phyloP scores from a whole-genome alignment of 1,140 invertebrate genomes.

The Zophobas atratus region DNA sequence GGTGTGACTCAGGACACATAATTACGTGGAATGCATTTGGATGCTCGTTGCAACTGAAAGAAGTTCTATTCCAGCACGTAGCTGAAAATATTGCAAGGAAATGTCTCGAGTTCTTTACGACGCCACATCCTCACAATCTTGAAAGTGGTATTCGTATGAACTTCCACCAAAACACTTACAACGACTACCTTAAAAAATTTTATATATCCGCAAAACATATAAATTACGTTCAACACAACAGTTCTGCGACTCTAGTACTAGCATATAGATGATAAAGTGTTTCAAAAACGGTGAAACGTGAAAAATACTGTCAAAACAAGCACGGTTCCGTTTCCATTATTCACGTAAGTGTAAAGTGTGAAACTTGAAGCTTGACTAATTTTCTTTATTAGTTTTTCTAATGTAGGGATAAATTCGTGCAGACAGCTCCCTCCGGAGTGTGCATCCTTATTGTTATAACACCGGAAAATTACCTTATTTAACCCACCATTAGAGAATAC shows the following conservation, averaged over 20 bases:
- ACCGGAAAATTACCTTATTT: constrained; percentile 21
- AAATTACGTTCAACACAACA: constrained; percentile 31
- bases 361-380: constrained; percentile 16
- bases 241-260: constrained; percentile 9
- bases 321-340: constrained; percentile 12
- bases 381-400: constrained; percentile 33
- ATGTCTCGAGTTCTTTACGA: background rate
- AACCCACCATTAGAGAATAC: constrained; percentile 28
- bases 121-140: background rate
- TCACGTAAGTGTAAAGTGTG: constrained; percentile 27
- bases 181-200: constrained; percentile 29
- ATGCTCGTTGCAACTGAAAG: background rate
- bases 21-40: background rate
- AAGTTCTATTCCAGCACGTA: background rate
- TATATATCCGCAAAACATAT: constrained; percentile 26
- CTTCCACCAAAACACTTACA: background rate
- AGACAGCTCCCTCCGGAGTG: background rate
- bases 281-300: constrained; percentile 19
- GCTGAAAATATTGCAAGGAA: constrained; percentile 2
- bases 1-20: too few relatives aligned
- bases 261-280: constrained; percentile 27
- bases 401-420: constrained; percentile 3
- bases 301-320: constrained; percentile 35
- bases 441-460: constrained; percentile 13
- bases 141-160: constrained; percentile 1